Evolutionary conservation across 1,140 invertebrate genomes (phyloP), one percentile per base, ranked within the genome.

Genomic region (Bombus difficillimus): DNA sequence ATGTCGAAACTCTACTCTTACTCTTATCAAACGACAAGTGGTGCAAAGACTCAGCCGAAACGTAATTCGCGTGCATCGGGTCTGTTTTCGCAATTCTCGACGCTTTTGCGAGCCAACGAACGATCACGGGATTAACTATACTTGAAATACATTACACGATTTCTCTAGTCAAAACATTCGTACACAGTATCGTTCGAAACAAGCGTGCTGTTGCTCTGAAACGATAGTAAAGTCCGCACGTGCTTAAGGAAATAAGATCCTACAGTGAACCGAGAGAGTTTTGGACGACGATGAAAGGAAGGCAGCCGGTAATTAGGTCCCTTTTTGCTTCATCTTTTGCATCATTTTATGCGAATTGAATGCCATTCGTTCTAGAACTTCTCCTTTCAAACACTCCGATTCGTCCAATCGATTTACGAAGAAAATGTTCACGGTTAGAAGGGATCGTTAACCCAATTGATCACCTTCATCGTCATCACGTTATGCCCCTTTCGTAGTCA

Each of bases 301-400:
- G 77, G 59, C 77, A 74, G 77, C 57, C 77, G 57, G 73, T 81
- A 68, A 74, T 85, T 81, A 85, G 83, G 83, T 85, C 77, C 41
- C 66, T 25, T 37, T 62, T 78, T 69, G 66, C 34, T 69, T 37
- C 9, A 69, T 18, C 5, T 43, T 41, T 73, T 43, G 39, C 10
- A 12, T 69, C 10, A 69, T 69, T 69, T 72, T 25, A 71, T 13
- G 28, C 79, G 28, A 72, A 39, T 81, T n/a, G 2, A 76, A 83
- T 53, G 5, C 28, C 12, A 76, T n/a, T 13, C 22, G 12, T 13
- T 28, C 37, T 22, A 0, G 0, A 53, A 4, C 41, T 47, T 47
- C 6, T 28, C 25, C 8, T 34, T n/a, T 43, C 43, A 64, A 72
- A 10, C 39, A 22, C 10, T 59, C 53, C 2, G 57, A 81, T 39